Percentiles rank a stretch among this genome's conserved stretches.
Conservation (phyloP, 1,140 invertebrate genomes). For the Paraescarpia echinospica region DNA sequence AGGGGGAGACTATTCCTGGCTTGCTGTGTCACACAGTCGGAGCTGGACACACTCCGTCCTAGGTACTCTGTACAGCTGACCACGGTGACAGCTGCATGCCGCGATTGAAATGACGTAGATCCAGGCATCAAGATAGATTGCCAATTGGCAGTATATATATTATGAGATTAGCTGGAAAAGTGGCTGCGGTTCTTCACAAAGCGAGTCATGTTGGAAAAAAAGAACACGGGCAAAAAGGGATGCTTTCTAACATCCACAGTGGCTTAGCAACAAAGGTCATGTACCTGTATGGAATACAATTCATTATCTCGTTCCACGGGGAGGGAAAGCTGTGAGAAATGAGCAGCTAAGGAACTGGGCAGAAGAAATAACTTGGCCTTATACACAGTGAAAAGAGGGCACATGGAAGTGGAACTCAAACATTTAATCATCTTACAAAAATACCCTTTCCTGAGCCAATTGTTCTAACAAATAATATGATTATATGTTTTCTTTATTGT, state of each 20-base stretch:
- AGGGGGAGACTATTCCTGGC: neutral
- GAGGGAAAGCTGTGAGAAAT: neutral
- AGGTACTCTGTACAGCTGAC: neutral
- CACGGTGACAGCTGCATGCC: neutral
- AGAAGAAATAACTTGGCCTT: too few relatives aligned
- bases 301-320: neutral
- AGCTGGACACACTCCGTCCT: neutral
- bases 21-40: neutral
- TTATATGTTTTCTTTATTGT: neutral
- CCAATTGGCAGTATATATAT: neutral
- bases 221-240: neutral
- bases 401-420: neutral
- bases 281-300: neutral
- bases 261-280: neutral
- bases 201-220: neutral
- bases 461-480: neutral
- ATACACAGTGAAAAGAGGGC: neutral
- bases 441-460: neutral
- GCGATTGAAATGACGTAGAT: neutral
- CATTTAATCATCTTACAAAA: neutral
- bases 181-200: too few relatives aligned
- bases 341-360: neutral
- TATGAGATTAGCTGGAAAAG: neutral
- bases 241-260: neutral
- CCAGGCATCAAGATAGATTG: neutral